Evolutionary conservation across 2,888 invertebrate genomes (phyloP).

Genomic region (Sphaerophoria taeniata): DNA sequence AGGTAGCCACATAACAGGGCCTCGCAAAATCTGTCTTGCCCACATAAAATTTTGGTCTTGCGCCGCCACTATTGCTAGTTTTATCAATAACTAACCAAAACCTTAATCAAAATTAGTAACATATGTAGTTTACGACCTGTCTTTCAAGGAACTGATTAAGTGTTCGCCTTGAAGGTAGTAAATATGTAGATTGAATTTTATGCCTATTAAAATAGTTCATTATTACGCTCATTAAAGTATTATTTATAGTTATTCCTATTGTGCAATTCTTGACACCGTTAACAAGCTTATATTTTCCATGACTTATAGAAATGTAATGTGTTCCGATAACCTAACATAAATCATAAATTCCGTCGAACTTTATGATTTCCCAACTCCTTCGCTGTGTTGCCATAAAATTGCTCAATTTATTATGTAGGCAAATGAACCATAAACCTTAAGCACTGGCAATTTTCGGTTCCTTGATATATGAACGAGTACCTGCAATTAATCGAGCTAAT

Average conservation of each 20-base stretch:
- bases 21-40: too few relatives aligned
- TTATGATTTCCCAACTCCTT: slow-evolving; percentile 12
- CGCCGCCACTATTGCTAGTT: too few relatives aligned
- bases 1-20: too few relatives aligned
- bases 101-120: too few relatives aligned
- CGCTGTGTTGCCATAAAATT: not conserved
- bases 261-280: too few relatives aligned
- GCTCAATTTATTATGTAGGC: slow-evolving; percentile 46
- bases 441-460: slow-evolving; percentile 15
- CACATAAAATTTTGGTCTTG: too few relatives aligned
- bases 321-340: not conserved
- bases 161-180: slow-evolving; percentile 2
- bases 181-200: too few relatives aligned
- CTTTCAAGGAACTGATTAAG: too few relatives aligned
- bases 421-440: slow-evolving; percentile 59
- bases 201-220: not conserved
- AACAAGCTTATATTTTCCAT: not conserved
- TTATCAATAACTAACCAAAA: too few relatives aligned
- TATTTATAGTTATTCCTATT: not conserved
- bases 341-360: not conserved
- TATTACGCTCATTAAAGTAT: slow-evolving; percentile 6
- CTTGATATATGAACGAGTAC: not conserved
- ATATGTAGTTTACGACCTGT: too few relatives aligned
- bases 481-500: slow-evolving; percentile 50
- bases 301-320: slow-evolving; percentile 11